Conservation (phyloP, 2,888 invertebrate genomes). For the Athrips mouffetella region DNA sequence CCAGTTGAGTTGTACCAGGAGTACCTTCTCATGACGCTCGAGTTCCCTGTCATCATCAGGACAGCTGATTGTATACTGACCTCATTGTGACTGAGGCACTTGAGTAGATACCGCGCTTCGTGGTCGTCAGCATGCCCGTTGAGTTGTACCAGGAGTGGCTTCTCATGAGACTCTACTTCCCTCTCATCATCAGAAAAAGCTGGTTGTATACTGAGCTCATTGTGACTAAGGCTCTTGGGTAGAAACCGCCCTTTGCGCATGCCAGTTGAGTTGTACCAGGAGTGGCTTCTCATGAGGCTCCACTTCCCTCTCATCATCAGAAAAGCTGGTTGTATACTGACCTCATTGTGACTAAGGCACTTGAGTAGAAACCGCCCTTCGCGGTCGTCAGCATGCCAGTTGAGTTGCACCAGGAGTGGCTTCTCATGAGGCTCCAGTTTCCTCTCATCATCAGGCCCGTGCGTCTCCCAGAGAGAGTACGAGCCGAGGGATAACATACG, state of each 20-base stretch:
- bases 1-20: not conserved
- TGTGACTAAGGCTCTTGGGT: conserved; percentile 50
- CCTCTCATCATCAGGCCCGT: conserved; percentile 91
- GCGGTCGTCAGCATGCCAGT: conserved; percentile 99
- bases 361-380: conserved; percentile 97
- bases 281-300: not conserved
- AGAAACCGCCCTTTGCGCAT: not conserved
- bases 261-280: not conserved
- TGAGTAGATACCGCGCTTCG: conserved; percentile 96
- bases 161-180: conserved; percentile 92
- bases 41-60: not conserved
- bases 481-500: conserved; percentile 91
- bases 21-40: not conserved
- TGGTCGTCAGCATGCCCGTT: conserved; percentile 99
- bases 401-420: conserved; percentile 96
- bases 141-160: conserved; percentile 96
- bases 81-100: conserved; percentile 92
- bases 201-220: too few species aligned
- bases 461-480: conserved; percentile 86
- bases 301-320: not conserved
- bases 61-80: conserved; percentile 43
- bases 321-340: conserved; percentile 32
- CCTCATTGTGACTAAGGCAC: conserved; percentile 91
- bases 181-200: conserved; percentile 88
- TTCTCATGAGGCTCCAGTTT: conserved; percentile 94